Conservation (phyloP, 2,888 invertebrate species). For the Rhagophthalmus giganteus region DNA sequence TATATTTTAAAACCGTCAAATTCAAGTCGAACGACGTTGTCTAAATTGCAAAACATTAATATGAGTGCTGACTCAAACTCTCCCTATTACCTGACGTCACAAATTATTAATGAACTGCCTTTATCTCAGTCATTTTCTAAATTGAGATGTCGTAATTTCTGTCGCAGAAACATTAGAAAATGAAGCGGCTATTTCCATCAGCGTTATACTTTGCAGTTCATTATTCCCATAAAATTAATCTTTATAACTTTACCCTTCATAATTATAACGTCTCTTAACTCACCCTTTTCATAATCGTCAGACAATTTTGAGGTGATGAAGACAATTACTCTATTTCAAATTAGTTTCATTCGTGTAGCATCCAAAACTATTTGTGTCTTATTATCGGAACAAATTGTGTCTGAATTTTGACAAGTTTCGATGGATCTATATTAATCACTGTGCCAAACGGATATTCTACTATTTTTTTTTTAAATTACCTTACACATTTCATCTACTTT, state of each 20-base stretch:
- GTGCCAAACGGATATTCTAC: too few species aligned
- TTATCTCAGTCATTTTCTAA: conserved; percentile 45
- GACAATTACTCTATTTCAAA: conserved; percentile 15
- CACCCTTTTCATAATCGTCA: conserved; percentile 15
- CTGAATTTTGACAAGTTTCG: too few species aligned
- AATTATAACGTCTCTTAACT: conserved; percentile 20
- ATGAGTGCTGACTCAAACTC: conserved; percentile 31
- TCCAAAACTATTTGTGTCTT: not conserved
- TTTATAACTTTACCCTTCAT: conserved; percentile 37
- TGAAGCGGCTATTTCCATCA: conserved; percentile 44
- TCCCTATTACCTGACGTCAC: conserved; percentile 43
- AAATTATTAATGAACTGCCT: conserved; percentile 44
- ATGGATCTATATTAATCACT: too few species aligned
- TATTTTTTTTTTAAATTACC: too few species aligned
- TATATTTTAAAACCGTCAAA: conserved; percentile 12
- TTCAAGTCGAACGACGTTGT: conserved; percentile 21
- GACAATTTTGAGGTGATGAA: conserved; percentile 13
- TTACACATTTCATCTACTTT: too few species aligned
- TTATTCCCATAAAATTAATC: conserved; percentile 45
- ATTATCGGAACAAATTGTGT: too few species aligned
- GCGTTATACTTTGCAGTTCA: conserved; percentile 45
- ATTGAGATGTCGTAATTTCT: conserved; percentile 47
- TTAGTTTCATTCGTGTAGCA: conserved; percentile 4
- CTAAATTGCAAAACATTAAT: conserved; percentile 36
- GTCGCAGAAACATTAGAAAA: conserved; percentile 42